Percentiles rank a stretch among this genome's conserved stretches.
Evolutionary conservation across 2,888 invertebrate species (phyloP).

Genomic region (Dolichopus griseipennis): DNA sequence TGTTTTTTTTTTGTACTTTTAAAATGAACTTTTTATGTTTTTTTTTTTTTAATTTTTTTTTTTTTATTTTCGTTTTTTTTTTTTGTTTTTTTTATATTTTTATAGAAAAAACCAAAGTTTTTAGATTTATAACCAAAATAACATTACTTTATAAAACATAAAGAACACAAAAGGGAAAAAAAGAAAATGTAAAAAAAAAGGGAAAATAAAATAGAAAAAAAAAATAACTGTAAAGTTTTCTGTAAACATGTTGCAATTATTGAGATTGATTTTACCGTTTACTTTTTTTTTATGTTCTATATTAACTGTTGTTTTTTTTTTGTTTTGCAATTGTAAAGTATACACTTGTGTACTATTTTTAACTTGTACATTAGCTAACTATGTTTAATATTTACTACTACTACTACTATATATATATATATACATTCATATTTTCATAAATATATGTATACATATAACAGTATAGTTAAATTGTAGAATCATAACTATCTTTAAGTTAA

Average conservation of each 20-base stretch:
- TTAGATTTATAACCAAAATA: not conserved
- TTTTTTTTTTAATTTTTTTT: not conserved
- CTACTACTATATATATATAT: no score
- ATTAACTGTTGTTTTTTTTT: no score
- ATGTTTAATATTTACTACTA: no score
- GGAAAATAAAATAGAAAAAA: not conserved
- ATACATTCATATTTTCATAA: no score
- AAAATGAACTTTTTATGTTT: no score
- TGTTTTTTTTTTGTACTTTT: not conserved
- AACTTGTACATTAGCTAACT: no score
- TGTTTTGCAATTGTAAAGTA: no score
- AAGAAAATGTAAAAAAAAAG: not conserved
- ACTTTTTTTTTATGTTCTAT: no score
- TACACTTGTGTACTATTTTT: no score
- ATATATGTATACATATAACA: no score
- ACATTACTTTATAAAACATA: not conserved
- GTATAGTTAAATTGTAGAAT: no score
- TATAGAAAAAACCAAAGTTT: not conserved
- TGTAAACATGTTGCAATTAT: slow-evolving; percentile 4
- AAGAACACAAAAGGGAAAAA: not conserved
- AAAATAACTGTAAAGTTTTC: not conserved
- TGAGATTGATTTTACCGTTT: not conserved
- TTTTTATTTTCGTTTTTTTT: not conserved
- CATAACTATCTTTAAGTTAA: no score
- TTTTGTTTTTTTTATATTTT: not conserved